A percentile compares a stretch with the other conserved stretches of the same genome.
Conservation (phyloP, 2,888 invertebrate genomes). For the Glomeris marginata region DNA sequence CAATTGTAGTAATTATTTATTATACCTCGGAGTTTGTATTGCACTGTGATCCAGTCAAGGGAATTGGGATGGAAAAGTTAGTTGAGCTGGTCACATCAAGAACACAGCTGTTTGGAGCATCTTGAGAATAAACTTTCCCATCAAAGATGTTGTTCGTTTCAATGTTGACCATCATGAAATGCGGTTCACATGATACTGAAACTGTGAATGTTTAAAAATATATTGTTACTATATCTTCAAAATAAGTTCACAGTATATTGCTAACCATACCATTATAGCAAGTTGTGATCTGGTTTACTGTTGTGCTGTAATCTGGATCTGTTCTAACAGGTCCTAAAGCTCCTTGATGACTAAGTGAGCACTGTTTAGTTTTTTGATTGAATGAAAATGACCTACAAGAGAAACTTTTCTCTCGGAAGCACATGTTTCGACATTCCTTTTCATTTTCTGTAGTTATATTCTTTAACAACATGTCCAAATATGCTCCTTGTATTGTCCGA, state of each 20-base stretch:
- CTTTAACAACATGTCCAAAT: background rate
- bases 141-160: constrained; percentile 17
- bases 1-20: background rate
- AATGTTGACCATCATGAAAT: constrained; percentile 16
- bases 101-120: constrained; percentile 16
- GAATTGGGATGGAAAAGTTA: constrained; percentile 18
- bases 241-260: background rate
- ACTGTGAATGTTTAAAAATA: constrained; percentile 1
- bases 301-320: background rate
- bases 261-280: constrained; percentile 8
- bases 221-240: background rate
- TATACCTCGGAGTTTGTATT: constrained; percentile 18
- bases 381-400: constrained; percentile 7
- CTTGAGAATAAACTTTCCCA: constrained; percentile 19
- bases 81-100: constrained; percentile 16
- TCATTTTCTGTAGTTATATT: background rate
- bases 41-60: constrained; percentile 17
- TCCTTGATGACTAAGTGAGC: constrained; percentile 7
- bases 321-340: background rate
- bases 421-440: background rate
- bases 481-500: background rate
- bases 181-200: constrained; percentile 8
- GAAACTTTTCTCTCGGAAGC: constrained; percentile 1
- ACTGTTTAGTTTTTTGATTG: constrained; percentile 2
- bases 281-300: constrained; percentile 5